Evolutionary conservation across 1,140 invertebrate genomes (phyloP), one percentile per base, ranked within the genome.

Genomic region (Archivesica marissinica): DNA sequence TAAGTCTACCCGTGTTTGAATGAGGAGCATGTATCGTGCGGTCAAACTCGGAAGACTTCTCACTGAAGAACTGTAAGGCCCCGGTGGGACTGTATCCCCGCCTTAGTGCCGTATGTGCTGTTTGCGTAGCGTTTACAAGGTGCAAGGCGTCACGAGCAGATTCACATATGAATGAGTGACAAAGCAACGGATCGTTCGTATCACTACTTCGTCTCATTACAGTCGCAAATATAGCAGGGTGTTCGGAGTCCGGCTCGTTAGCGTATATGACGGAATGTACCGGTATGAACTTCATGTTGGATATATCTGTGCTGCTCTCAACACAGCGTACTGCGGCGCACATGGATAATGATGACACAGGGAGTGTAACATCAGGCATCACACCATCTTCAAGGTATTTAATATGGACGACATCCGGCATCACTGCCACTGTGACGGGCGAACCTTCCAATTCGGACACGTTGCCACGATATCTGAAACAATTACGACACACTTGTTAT

Each of bases 101-200:
- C 25, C 59, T 56, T 6, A 70, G 39, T 44, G 85, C 84, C 33
- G 87, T 50, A 61, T 86, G 87, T 0, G 90, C 88, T 33, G 82
- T 82, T 23, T 88, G 88, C 50, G 81, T 85, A 38, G 87, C 81
- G 54, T 91, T 87, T 0, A 91, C 90, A 33, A 91, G 79, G 41
- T 86, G 84, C 33, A 90, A 47, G 38, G 89, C 89, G 52, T 87
- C 86, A 44, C 85, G 66, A 6, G 66, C 66, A 0, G 88, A 79
- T 28, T 98, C 99, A 94, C 98, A 99, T 89, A 99, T 98, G 93
- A 99, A 99, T 41, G 98, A 98, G 94, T 99, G 98, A 95, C 99
- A 99, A 94, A 99, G 98, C 20, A 99, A 95, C 17, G 99, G 92
- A 84, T 99, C 99, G 88, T 99, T 99, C 20, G 98, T 98, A 3